Evolutionary conservation across 2,888 invertebrate species (phyloP).

Genomic region (Drosophila mimica): DNA sequence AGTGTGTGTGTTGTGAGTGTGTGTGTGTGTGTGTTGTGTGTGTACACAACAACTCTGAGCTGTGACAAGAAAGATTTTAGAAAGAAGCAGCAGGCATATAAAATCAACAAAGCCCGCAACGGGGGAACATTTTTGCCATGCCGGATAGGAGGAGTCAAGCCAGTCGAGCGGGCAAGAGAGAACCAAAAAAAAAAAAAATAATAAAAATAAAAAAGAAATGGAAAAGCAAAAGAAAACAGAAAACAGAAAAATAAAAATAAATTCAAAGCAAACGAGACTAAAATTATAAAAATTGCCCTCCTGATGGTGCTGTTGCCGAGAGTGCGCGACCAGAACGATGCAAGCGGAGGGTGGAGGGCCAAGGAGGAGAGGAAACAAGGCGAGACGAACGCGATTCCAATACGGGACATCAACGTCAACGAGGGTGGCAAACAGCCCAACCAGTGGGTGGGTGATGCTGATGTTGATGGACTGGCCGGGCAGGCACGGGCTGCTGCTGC

Average conservation of each 20-base stretch:
- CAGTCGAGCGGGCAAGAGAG: slow-evolving; percentile 43
- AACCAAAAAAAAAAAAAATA: slow-evolving; percentile 31
- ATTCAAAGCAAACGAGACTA: slow-evolving; percentile 82
- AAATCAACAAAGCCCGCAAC: slow-evolving; percentile 58
- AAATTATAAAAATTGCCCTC: slow-evolving; percentile 83
- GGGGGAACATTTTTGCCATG: slow-evolving; percentile 48
- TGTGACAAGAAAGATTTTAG: slow-evolving; percentile 65
- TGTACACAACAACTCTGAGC: slow-evolving; percentile 42
- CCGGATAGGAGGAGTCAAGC: slow-evolving; percentile 68
- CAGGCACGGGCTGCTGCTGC: slow-evolving; percentile 10
- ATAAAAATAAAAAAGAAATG: slow-evolving; percentile 34
- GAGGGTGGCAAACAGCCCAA: slow-evolving; percentile 62
- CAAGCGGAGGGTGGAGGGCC: slow-evolving; percentile 3
- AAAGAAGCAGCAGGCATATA: slow-evolving; percentile 61
- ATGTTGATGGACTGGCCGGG: slow-evolving; percentile 54
- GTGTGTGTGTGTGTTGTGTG: slow-evolving; percentile 32
- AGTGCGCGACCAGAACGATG: slow-evolving; percentile 53
- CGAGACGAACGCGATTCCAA: slow-evolving; percentile 79
- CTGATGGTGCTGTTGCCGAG: slow-evolving; percentile 61
- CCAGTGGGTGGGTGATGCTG: slow-evolving; percentile 45
- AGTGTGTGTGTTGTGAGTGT: slow-evolving; percentile 25
- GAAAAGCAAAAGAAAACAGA: slow-evolving; percentile 25
- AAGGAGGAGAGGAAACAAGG: slow-evolving; percentile 40
- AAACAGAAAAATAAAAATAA: slow-evolving; percentile 73
- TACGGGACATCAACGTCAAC: slow-evolving; percentile 81